Evolutionary conservation across 2,888 invertebrate genomes (phyloP), one percentile per base, ranked within the genome.

Genomic region (Dicycla oo): DNA sequence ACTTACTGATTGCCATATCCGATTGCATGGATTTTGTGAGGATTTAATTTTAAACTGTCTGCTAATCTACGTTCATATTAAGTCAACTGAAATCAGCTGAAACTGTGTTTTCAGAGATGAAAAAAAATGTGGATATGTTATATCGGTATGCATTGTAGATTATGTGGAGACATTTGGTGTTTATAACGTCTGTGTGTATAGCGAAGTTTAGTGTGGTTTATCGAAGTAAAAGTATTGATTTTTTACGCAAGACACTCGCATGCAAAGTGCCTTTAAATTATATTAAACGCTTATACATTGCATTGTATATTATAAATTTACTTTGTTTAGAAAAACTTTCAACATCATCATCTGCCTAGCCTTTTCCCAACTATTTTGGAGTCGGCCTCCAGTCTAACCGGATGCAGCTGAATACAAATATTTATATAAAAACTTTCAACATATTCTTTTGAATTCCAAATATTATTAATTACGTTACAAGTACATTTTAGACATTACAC

Each of bases 21-120:
- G 74, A 75, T 69, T 73, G 84, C 57, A 61, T 43, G 67, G 56
- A n/a, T 67, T 67, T 63, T 56, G 53, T 13, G 58, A 20, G 76
- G 78, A 80, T 75, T 78, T 51, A 49, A 60, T 72, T 51, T 76
- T 60, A 77, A 73, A 77, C 79, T 68, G 51, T 75, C 57, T 3
- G 56, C 4, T 69, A 67, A 78, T 80, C 78, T 78, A 53, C 73
- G 65, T 82, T 82, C 53, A 38, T 65, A 78, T 23, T 54, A 56
- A 73, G 23, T 67, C 69, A 56, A 43, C 56, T 64, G 82, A 58
- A 80, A 51, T 67, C 66, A 51, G 69, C 47, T 61, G 62, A 54
- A 34, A 34, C 11, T 65, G 66, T 6, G 53, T 40, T 75, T 70
- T 57, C 47, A 61, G 38, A 20, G 34, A 11, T 80, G 51, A 45